phyloP scores from a whole-genome alignment of 2,888 invertebrate genomes.

The Urechis unicinctus region DNA sequence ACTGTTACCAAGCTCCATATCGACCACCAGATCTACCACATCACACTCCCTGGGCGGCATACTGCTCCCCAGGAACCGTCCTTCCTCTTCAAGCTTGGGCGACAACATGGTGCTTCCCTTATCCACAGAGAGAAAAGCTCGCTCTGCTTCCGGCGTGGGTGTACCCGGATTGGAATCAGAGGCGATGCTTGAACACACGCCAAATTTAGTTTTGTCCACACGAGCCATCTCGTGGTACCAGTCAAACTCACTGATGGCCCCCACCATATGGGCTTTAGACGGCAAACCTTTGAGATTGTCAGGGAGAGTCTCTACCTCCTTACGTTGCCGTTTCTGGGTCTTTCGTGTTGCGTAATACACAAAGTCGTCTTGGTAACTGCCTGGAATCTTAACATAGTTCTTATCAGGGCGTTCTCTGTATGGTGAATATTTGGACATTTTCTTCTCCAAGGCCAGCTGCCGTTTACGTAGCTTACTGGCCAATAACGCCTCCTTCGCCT shows the following conservation, averaged over 20 bases:
- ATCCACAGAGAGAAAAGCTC: background rate
- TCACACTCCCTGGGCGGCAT: conserved; percentile 22
- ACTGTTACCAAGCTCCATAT: conserved; percentile 4
- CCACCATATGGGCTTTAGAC: background rate
- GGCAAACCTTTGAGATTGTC: too few relatives aligned
- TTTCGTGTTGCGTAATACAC: conserved; percentile 48
- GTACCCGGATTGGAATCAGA: too few relatives aligned
- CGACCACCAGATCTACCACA: conserved; percentile 23
- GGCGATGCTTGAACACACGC: conserved; percentile 3
- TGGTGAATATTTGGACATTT: background rate
- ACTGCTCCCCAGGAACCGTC: too few relatives aligned
- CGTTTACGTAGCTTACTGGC: background rate
- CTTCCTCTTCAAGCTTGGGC: too few relatives aligned
- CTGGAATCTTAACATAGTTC: conserved; percentile 43
- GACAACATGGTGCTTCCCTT: background rate
- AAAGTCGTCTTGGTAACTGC: conserved; percentile 47
- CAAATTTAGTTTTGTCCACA: conserved; percentile 21
- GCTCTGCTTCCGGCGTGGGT: background rate
- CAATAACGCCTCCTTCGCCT: background rate
- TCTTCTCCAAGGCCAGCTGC: conserved; percentile 3
- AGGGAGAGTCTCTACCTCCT: conserved; percentile 2
- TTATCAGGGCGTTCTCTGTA: conserved; percentile 11
- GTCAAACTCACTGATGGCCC: conserved; percentile 20
- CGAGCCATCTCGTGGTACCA: conserved; percentile 25
- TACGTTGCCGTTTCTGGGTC: conserved; percentile 32